Conservation (phyloP, 2,113 vertebrate species). For the Lamprologus ornatipinnis region DNA sequence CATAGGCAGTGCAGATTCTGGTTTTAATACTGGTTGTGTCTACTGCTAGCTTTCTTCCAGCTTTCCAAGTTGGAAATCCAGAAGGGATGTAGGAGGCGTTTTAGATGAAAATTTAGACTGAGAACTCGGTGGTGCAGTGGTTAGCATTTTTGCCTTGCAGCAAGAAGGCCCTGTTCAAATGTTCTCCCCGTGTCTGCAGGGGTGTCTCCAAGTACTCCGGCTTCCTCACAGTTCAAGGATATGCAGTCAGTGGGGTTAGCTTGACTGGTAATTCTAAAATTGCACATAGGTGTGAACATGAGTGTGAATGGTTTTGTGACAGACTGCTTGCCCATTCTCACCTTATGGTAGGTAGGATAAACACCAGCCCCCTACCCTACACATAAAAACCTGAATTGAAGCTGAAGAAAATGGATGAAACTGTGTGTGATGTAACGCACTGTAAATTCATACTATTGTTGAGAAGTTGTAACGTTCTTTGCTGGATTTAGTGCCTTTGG, state of each 20-base stretch:
- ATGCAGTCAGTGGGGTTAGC: not conserved
- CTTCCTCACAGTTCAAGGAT: not conserved
- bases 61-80: not conserved
- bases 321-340: not conserved
- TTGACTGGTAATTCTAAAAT: not conserved
- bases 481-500: not conserved
- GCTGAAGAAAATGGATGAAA: not conserved
- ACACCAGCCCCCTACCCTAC: not conserved
- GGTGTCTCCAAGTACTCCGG: not conserved
- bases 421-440: fast-evolving
- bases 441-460: not conserved
- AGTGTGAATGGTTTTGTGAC: not conserved
- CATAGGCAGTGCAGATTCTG: not conserved
- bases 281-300: not conserved
- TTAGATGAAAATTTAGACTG: not conserved
- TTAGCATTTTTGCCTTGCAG: not conserved
- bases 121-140: not conserved
- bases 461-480: not conserved
- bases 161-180: not conserved
- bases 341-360: not conserved
- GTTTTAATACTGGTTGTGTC: not conserved
- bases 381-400: not conserved
- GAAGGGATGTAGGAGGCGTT: not conserved
- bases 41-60: not conserved
- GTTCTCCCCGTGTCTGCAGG: not conserved